phyloP scores from a whole-genome alignment of 2,888 invertebrate species.

The Dorcus parallelipipedus region DNA sequence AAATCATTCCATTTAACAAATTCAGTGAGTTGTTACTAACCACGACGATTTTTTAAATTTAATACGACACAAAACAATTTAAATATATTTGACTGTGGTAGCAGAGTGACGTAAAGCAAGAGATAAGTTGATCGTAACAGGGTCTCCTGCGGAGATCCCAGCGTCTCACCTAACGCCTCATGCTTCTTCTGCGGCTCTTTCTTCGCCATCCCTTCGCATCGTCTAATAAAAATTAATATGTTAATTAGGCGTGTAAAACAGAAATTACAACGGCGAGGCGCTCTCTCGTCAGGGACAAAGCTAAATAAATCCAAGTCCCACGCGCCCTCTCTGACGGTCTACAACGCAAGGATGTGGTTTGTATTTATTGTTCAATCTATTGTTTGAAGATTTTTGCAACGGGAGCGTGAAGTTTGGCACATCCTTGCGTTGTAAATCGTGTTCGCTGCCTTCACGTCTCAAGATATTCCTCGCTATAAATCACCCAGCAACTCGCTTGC shows the following conservation, averaged over 20 bases:
- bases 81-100: too few relatives aligned
- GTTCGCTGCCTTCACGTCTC: neutral
- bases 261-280: neutral
- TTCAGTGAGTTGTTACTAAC: too few relatives aligned
- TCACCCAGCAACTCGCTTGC: constrained; percentile 30
- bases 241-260: constrained; percentile 25
- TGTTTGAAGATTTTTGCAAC: constrained; percentile 31
- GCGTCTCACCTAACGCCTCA: constrained; percentile 44
- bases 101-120: constrained; percentile 8
- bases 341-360: constrained; percentile 20
- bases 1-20: too few relatives aligned
- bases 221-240: constrained; percentile 32
- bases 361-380: constrained; percentile 30
- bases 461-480: constrained; percentile 32
- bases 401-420: constrained; percentile 31
- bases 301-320: constrained; percentile 29
- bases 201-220: constrained; percentile 27
- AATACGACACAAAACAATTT: too few relatives aligned
- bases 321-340: constrained; percentile 9
- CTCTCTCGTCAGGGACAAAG: constrained; percentile 15
- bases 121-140: constrained; percentile 47
- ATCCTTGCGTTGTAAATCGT: constrained; percentile 31
- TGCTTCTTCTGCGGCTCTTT: constrained; percentile 42
- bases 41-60: too few relatives aligned
- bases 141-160: constrained; percentile 42